Evolutionary conservation across 2,888 invertebrate genomes (phyloP), one percentile per base, ranked within the genome.

Genomic region (Willowsia nigromaculata): DNA sequence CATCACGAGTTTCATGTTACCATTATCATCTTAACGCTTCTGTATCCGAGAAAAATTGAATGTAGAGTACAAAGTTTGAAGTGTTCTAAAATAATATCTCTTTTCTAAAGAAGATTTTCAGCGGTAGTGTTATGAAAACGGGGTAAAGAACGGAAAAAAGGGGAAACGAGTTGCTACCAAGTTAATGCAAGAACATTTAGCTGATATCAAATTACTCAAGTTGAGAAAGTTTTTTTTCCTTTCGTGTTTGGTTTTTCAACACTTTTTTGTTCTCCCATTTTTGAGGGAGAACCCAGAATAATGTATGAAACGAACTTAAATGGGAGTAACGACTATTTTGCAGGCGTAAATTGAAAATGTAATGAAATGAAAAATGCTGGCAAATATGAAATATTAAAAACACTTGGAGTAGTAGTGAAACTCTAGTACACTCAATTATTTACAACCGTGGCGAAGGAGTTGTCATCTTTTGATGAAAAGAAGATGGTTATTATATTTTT

Each of bases 161-260:
- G 37, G 37, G n/a, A 71, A 68, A 71, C 22, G 2, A 15, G 43
- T 37, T 9, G 33, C 33, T 30, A 22, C 37, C n/a, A 18, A 37
- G 1, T 68, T n/a, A 68, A 68, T 18, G 40, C 5, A n/a, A 37
- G 40, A 27, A 18, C 33, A 40, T 22, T 40, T 43, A 71, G 43
- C 43, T 40, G 71, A 71, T 71, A 71, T 71, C 25, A 71, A 15
- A 71, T 71, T 68, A 43, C 71, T 43, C 37, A 37, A 37, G 37
- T 18, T 68, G 68, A 22, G 27, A 59, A 59, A 59, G 27, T 71
- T 22, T 43, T 33, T 22, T 40, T 71, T 71, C 43, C 43, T 71
- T 71, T 43, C 27, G 71, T 71, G 22, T 71, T 22, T n/a, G 25
- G 43, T 43, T 71, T 71, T 43, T 65, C 30, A 2, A 56, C 56